These are phyloP conservation scores for Phenganax stokvisi DNA, from an alignment of 92 coral and sea anemone genomes.

Conservation along the genomic window DNA sequence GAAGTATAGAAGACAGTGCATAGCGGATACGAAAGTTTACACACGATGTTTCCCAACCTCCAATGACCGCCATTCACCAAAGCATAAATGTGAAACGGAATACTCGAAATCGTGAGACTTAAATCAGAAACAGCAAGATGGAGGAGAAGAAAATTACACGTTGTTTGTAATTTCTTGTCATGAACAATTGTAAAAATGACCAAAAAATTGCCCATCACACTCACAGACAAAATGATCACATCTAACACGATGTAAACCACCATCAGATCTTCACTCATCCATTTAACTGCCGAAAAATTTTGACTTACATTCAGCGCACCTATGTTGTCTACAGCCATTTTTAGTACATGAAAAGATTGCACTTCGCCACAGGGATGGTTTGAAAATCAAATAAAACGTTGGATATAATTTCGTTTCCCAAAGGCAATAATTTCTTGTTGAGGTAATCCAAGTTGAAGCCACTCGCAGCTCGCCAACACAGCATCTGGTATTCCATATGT, in stretches of 20 bases:
- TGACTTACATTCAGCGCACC: neutral
- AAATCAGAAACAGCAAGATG: constrained; percentile 28
- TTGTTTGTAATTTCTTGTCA: constrained; percentile 18
- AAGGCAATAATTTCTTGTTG: too few species aligned
- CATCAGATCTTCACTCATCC: constrained; percentile 22
- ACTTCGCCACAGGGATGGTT: too few species aligned
- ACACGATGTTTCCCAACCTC: neutral
- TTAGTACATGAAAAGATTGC: neutral
- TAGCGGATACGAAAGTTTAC: neutral
- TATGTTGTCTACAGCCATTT: neutral
- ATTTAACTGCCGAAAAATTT: neutral
- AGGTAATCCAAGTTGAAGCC: too few species aligned
- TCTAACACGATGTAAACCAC: constrained; percentile 4
- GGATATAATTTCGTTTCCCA: too few species aligned
- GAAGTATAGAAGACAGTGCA: constrained; percentile 22
- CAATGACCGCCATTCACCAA: neutral
- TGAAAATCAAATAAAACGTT: too few species aligned
- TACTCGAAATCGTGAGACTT: neutral
- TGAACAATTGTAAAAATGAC: constrained; percentile 15
- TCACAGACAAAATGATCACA: constrained; percentile 8
- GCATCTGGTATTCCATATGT: neutral
- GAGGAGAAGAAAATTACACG: constrained; percentile 18
- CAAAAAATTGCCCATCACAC: constrained; percentile 15
- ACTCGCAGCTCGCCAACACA: neutral
- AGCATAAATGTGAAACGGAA: neutral